A percentile compares a stretch with the other conserved stretches of the same genome.
Evolutionary conservation across 2,888 invertebrate species (phyloP).

Genomic region (Incurvaria masculella): DNA sequence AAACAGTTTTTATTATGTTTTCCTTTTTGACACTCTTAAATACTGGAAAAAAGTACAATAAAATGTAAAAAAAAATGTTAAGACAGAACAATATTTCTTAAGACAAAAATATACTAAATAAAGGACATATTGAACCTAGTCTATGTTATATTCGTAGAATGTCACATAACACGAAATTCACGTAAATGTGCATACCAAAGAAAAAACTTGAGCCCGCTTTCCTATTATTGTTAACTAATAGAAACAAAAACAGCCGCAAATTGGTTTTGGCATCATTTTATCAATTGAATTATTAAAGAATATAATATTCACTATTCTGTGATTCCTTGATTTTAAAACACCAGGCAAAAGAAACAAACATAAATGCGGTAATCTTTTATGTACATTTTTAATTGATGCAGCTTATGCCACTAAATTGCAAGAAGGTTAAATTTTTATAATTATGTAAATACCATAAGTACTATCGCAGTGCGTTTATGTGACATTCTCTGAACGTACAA

Average conservation of each 20-base stretch:
- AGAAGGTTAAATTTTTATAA: background rate
- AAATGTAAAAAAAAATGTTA: background rate
- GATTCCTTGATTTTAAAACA: background rate
- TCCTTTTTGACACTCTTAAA: background rate
- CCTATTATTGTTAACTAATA: no score
- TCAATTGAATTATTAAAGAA: no score
- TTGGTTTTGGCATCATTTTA: no score
- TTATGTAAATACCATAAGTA: background rate
- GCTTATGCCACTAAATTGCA: background rate
- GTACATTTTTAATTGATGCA: background rate
- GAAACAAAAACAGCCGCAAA: no score
- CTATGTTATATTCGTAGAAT: no score
- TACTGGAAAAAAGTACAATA: background rate
- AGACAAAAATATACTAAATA: background rate
- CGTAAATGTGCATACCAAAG: no score
- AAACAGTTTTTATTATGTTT: constrained; percentile 11
- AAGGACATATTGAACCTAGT: background rate
- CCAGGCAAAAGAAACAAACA: background rate
- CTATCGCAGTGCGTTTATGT: no score
- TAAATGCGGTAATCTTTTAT: background rate
- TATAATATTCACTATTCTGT: no score
- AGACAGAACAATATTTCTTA: background rate
- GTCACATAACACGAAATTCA: no score
- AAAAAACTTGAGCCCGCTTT: no score
- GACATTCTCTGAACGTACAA: no score